Base-by-base conservation (phyloP, 92 coral and sea anemone genomes). In the Porites divaricata region DNA sequence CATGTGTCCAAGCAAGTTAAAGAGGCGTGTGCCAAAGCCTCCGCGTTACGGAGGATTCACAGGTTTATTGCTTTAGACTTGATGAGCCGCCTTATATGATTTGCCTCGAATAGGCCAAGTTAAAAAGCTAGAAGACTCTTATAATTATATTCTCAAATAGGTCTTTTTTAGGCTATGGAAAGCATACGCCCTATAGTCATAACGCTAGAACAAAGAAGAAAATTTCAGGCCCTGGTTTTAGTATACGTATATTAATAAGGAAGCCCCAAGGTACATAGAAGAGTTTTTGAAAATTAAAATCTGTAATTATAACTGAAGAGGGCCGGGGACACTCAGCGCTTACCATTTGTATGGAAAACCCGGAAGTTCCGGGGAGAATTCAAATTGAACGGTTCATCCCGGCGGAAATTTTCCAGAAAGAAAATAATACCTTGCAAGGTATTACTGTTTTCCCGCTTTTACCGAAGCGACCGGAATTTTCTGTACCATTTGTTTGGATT, bases 171-270 rank as follows among this genome's bases (percentile, higher is more conserved):
- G 3, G 41, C 41, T 35, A 35, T 35, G 41, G 41, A 35, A 6
- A 35, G 4, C 41, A 35, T 35, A 35, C 41, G 41, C 2, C 21
- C 53, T 72, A 25, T 8, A 15, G 49, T 72, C 16, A 72, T 2
- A 50, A 52, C 45, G 77, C 77, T 73, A 73, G 77, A 73, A 73
- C 35, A 73, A 20, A 48, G 59, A 73, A 73, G 77, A 73, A 73
- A 52, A 73, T 73, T 73, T 17, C 77, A 73, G 77, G 77, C 63
- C 77, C 63, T 45, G 35, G 77, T 73, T 73, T 73, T 49, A 12
- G 59, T 73, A 7, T 20, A 71, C 1, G 6, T 73, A 35, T 51
- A 73, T 52, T 1, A 45, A 70, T 52, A 48, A 73, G 8, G 16
- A 73, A 52, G 77, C 77, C 41, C 41, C 41, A 35, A 35, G 41